phyloP scores from a whole-genome alignment of 1,140 invertebrate genomes.

The Eufriesea mexicana region DNA sequence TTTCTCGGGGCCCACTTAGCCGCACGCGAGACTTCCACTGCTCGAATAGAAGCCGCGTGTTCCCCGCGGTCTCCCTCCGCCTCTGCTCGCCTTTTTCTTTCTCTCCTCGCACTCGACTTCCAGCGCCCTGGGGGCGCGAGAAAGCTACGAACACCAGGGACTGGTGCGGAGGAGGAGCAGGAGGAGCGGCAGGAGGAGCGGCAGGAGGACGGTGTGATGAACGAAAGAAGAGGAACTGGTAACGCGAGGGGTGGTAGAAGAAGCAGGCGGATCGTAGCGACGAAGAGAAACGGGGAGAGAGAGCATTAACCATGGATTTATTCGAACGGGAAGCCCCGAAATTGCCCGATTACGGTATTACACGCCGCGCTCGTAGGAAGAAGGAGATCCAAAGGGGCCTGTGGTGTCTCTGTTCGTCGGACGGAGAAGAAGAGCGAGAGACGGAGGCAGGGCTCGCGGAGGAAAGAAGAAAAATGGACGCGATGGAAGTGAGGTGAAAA shows the following conservation, averaged over 20 bases:
- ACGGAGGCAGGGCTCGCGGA: not conserved
- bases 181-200: slow-evolving; percentile 20
- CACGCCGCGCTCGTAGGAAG: slow-evolving; percentile 66
- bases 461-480: slow-evolving; percentile 3
- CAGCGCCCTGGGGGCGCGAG: slow-evolving; percentile 42
- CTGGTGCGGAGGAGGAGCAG: slow-evolving; percentile 10
- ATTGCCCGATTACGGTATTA: slow-evolving; percentile 81
- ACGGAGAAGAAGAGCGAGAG: not conserved
- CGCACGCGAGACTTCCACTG: slow-evolving; percentile 78
- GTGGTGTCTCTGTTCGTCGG: not conserved
- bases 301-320: slow-evolving; percentile 81
- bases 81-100: slow-evolving; percentile 23
- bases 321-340: slow-evolving; percentile 76
- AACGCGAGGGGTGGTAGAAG: slow-evolving; percentile 21
- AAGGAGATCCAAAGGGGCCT: slow-evolving; percentile 19
- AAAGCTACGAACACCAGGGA: slow-evolving; percentile 23
- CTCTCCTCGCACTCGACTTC: slow-evolving; percentile 35
- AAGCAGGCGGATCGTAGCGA: slow-evolving; percentile 36
- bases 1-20: slow-evolving; percentile 75
- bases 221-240: not conserved
- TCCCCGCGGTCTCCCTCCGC: not conserved
- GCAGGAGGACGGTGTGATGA: slow-evolving; percentile 8
- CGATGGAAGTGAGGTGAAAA: not conserved
- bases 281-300: slow-evolving; percentile 15
- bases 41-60: slow-evolving; percentile 62